Evolutionary conservation across 2,113 vertebrate species (phyloP), one percentile per base, ranked within the genome.

Genomic region (Oreotrochilus melanogaster): DNA sequence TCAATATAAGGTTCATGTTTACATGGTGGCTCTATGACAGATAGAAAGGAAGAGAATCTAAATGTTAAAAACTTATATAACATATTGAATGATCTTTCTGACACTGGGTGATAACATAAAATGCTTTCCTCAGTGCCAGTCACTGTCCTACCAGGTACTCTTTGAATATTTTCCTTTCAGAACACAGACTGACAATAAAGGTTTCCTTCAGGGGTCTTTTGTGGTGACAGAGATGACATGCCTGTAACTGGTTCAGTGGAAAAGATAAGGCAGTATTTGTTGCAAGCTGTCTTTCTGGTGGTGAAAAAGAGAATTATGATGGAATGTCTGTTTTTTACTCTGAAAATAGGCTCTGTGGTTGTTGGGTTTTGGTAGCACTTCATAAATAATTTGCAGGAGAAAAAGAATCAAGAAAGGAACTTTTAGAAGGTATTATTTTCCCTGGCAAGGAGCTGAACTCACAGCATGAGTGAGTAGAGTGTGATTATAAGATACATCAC

Each of bases 141-240:
- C 17, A 33, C 30, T 89, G 18, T 83, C 33, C 7, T 35, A 2
- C 58, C 22, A 64, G 28, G 37, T 84, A 51, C 33, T 78, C 5
- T 73, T 78, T 75, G 47, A 60, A 60, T 67, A 28, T 51, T 71
- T 72, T 79, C 9, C 23, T 91, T 79, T 54, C 43, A 78, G 70
- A 47, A 11, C 10, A 25, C 6, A 50, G 30, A 30, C 16, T 71
- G 14, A 18, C 37, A 43, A 11, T 71, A 58, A 30, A 71, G 27
- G 21, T 75, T 88, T 88, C 15, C 14, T 86, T 79, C 21, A 69
- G 31, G n/a, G 18, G 10, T 78, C n/a, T 75, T 70, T 78, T 93
- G 19, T 45, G 18, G 21, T 3, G 2, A 7, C 30, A 47, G 28
- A 45, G 24, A 51, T 47, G 23, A 81, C 33, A 51, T 79, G 30